Evolutionary conservation across 2,888 invertebrate species (phyloP).

Genomic region (Rhabditoides inermis): DNA sequence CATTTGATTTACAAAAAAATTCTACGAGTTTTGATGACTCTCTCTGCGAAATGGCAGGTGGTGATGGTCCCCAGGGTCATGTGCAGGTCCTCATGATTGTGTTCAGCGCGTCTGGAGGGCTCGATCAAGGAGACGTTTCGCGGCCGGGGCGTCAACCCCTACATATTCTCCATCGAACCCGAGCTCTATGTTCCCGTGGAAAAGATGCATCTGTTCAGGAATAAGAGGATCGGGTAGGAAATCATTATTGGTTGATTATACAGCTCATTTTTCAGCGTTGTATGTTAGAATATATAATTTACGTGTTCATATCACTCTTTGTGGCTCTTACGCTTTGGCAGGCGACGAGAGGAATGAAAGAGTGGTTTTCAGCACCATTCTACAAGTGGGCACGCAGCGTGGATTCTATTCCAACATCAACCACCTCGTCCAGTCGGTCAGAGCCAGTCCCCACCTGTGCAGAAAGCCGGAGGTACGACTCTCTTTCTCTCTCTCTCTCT

Average conservation of each 20-base stretch:
- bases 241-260: neutral
- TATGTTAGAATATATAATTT: too few species aligned
- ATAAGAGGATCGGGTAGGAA: conserved; percentile 18
- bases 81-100: too few species aligned
- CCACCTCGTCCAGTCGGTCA: conserved; percentile 16
- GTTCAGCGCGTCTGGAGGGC: conserved; percentile 27
- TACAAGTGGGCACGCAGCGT: conserved; percentile 27
- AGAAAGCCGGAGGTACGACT: too few species aligned
- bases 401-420: conserved; percentile 24
- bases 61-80: too few species aligned
- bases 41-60: neutral
- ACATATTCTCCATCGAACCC: conserved; percentile 36
- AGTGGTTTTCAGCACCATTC: conserved; percentile 12
- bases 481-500: too few species aligned
- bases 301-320: too few species aligned
- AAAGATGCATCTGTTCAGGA: conserved; percentile 18
- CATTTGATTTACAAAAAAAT: neutral
- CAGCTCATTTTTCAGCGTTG: too few species aligned
- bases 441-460: too few species aligned
- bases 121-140: conserved; percentile 37
- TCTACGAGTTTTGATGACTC: neutral
- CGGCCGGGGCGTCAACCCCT: conserved; percentile 44
- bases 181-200: conserved; percentile 18
- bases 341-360: neutral
- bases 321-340: too few species aligned